Evolutionary conservation across 2,888 invertebrate genomes (phyloP), one percentile per base, ranked within the genome.

Genomic region (Andrena camellia): DNA sequence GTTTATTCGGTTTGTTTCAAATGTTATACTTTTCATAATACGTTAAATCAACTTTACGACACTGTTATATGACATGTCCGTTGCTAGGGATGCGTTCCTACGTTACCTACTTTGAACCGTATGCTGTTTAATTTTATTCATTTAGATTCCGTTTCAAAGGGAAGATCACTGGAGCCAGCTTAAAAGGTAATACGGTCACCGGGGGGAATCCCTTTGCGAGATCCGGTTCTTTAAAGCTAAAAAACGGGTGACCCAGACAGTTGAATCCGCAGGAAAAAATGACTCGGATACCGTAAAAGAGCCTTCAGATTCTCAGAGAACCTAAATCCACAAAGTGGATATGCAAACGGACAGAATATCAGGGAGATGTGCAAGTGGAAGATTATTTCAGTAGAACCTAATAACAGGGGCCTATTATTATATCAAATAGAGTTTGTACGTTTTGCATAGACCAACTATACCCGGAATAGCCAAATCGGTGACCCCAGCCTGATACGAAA

Each of bases 111-210:
- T 50, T 26, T 33, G 31, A 69, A 52, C 52, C 20, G 48, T 26
- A 69, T 52, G 26, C 52, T 52, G n/a, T 62, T 73, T 42, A 74
- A 75, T 62, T 75, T 75, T 57, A 42, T 75, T 62, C 75, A 62
- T 75, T 54, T 62, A 62, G 35, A 75, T 50, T 69, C 52, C 62
- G 26, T 63, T 42, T 48, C 20, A 23, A 52, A 62, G 26, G 23
- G 35, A 69, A 54, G 62, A 76, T 76, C 62, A 10, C 52, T 20
- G 62, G n/a, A n/a, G 42, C 68, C 63, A 69, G 59, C 60, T 72
- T 78, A 60, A 72, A 78, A 60, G 66, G 59, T 71, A 78, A 71
- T 74, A 74, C 67, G 52, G 67, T 54, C 62, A 72, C 62, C 23
- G 31, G 48, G 64, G 31, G 54, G 29, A 72, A 42, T 78, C 48